A percentile compares a stretch with the other conserved stretches of the same genome.
phyloP scores from a whole-genome alignment of 1,140 invertebrate species.

The Solenopsis invicta region DNA sequence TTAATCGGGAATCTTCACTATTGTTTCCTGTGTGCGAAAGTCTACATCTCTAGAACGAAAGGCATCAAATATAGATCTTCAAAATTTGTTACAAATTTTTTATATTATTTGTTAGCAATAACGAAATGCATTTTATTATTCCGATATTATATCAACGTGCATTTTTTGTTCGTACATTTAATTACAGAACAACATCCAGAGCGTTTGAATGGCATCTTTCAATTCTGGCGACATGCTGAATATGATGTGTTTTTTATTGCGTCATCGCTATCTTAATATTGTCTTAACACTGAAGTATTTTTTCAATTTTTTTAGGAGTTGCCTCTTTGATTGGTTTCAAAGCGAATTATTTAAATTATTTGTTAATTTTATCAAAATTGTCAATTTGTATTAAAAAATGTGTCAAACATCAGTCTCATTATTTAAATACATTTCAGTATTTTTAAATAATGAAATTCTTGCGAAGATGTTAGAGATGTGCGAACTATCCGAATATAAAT shows the following conservation, averaged over 20 bases:
- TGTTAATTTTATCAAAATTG: background rate
- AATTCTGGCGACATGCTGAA: background rate
- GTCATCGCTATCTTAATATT: background rate
- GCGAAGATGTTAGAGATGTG: background rate
- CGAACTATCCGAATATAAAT: no score
- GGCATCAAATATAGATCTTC: background rate
- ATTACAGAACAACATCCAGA: background rate
- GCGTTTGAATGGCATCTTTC: background rate
- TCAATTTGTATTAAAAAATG: background rate
- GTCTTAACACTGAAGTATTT: background rate
- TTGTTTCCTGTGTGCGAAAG: background rate
- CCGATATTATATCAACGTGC: background rate
- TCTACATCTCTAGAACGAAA: background rate
- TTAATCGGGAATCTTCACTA: background rate
- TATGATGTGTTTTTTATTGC: background rate
- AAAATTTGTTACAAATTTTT: background rate
- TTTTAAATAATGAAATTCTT: background rate
- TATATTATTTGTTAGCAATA: background rate
- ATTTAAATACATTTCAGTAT: background rate
- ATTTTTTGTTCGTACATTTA: background rate
- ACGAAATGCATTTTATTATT: background rate
- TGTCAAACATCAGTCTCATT: background rate
- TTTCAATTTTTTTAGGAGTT: background rate
- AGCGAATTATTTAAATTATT: no score
- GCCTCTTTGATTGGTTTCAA: no score